phyloP scores from a whole-genome alignment of 92 coral and sea anemone species.

The Bergia sp. region DNA sequence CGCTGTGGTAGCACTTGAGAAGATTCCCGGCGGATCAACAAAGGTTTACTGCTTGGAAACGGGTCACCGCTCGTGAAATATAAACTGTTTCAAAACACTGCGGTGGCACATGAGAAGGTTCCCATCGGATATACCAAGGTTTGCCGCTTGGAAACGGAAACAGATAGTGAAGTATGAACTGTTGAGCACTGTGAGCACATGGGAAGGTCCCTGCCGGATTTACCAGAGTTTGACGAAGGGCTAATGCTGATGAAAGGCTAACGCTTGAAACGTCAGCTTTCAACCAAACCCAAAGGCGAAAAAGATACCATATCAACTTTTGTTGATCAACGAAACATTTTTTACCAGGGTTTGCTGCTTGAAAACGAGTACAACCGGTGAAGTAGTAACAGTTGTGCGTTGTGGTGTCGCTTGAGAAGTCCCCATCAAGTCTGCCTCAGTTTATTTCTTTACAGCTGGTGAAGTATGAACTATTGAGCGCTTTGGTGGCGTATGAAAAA shows the following conservation, averaged over 20 bases:
- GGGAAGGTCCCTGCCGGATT: not conserved
- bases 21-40: not conserved
- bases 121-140: not conserved
- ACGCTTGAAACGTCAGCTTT: no score
- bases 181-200: not conserved
- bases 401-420: no score
- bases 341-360: not conserved
- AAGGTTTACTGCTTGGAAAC: not conserved
- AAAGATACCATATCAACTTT: no score
- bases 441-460: not conserved
- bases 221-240: no score
- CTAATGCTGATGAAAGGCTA: no score
- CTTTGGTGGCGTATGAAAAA: not conserved
- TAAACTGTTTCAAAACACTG: not conserved
- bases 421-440: no score
- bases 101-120: not conserved
- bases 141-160: not conserved
- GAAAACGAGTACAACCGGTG: not conserved
- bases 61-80: not conserved
- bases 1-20: not conserved
- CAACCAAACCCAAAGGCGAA: no score
- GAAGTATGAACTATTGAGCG: not conserved
- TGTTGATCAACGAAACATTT: no score
- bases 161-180: not conserved
- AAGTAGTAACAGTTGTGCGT: no score